phyloP scores from a whole-genome alignment of 2,888 invertebrate genomes.

The Nomada hirtipes region DNA sequence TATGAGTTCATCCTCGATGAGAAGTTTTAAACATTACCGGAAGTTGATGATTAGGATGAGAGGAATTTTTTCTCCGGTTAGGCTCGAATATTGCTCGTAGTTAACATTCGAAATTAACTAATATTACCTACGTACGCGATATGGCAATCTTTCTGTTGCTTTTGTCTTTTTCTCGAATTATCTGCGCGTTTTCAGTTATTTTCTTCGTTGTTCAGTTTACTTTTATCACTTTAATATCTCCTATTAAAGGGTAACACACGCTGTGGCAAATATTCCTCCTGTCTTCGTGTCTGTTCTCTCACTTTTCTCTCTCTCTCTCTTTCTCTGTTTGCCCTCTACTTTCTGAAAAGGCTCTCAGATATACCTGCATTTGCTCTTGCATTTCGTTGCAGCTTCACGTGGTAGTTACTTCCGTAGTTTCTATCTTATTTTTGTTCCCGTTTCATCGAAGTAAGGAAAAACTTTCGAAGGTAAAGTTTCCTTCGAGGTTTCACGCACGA shows the following conservation, averaged over 20 bases:
- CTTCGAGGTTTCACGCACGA: background rate
- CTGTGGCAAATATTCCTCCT: background rate
- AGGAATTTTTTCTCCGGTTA: slow-evolving; percentile 18
- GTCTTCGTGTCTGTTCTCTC: background rate
- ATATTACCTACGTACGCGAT: slow-evolving; percentile 3
- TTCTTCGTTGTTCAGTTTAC: background rate
- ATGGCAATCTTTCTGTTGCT: background rate
- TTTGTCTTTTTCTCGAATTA: background rate
- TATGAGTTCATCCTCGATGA: background rate
- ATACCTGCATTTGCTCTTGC: slow-evolving; percentile 4
- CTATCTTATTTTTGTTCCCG: background rate
- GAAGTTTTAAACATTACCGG: slow-evolving; percentile 3
- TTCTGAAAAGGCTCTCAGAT: slow-evolving; percentile 16
- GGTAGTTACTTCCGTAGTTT: slow-evolving; percentile 4
- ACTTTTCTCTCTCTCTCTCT: background rate
- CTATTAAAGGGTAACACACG: slow-evolving; percentile 20
- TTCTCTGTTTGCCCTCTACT: background rate
- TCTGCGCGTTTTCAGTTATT: background rate
- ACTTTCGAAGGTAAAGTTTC: slow-evolving; percentile 1
- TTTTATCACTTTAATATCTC: slow-evolving; percentile 1
- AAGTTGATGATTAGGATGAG: slow-evolving; percentile 1
- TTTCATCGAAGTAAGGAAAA: background rate
- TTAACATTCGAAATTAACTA: slow-evolving; percentile 39
- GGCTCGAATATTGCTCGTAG: slow-evolving; percentile 16
- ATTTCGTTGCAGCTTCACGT: background rate